Base-by-base conservation (phyloP, 2,797 vertebrate genomes). In the Xenops minutus region DNA sequence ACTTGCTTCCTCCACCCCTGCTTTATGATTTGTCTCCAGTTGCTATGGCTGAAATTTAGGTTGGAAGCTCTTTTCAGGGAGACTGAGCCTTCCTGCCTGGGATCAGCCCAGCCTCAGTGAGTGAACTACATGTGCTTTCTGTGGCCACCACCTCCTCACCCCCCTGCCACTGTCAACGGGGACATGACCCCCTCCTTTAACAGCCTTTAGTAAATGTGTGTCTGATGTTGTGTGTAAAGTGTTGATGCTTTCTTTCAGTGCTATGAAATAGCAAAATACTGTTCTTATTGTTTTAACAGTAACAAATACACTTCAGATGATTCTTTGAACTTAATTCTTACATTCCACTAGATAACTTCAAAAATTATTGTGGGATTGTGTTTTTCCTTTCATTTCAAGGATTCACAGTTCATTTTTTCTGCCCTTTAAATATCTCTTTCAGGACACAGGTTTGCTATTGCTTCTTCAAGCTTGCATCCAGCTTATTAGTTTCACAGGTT, bases 171-270 rank as follows among this genome's bases (percentile, higher is more conserved):
- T 8, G 29, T 9, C 37, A 30, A 5, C 12, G 27, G 10, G 19
- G 26, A n/a, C 7, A 8, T 0, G 0, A 10, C 6, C 15, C 14
- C 39, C 17, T 14, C 14, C 9, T 36, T 30, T 27, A 59, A 22
- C 9, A 54, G 21, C 27, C 30, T 37, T 30, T 44, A 54, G 5
- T 37, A 43, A 75, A 20, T 46, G 6, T 23, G 6, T 56, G 17
- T 27, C 23, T 67, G 27, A 7, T n/a, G 21, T 7, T 12, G 8
- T 58, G 26, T 59, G 6, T 48, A 19, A 67, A 75, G 14, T 16
- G 20, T 23, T 2, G 6, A 9, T n/a, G n/a, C n/a, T 43, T 82
- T 41, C 12, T 32, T 14, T 54, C 49, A 41, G 37, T 1, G 1
- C 3, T 22, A 59, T 26, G 48, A 84, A 64, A 58, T 7, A 61